Conservation (phyloP, 2,888 invertebrate genomes). For the Alloscopus bannaensis region DNA sequence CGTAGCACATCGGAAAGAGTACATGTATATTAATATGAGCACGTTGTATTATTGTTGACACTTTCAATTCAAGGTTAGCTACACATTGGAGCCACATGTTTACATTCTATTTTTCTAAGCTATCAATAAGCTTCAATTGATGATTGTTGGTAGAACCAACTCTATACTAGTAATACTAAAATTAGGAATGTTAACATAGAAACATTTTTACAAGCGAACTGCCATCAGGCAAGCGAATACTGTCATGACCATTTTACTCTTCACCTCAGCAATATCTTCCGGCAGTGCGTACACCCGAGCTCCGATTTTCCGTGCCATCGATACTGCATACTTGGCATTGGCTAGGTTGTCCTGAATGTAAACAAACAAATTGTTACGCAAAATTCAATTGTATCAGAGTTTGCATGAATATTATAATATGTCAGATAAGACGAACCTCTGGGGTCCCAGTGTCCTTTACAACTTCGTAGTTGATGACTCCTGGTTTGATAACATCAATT, state of each 20-base stretch:
- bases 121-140: too few relatives aligned
- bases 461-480: conserved; percentile 94
- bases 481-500: conserved; percentile 97
- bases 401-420: too few relatives aligned
- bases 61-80: too few relatives aligned
- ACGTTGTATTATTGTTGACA: conserved; percentile 23
- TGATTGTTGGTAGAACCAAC: too few relatives aligned
- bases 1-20: conserved; percentile 22
- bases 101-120: too few relatives aligned
- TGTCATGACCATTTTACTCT: conserved; percentile 99
- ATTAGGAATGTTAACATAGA: conserved; percentile 23
- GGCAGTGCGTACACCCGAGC: conserved; percentile 98
- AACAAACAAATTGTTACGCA: not conserved
- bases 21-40: conserved; percentile 9
- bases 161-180: too few relatives aligned
- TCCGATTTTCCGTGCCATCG: conserved; percentile 97
- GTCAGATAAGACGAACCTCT: conserved; percentile 77
- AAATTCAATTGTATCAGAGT: too few relatives aligned
- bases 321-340: conserved; percentile 99
- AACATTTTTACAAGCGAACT: conserved; percentile 50
- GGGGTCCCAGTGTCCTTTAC: conserved; percentile 86
- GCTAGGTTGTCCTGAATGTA: conserved; percentile 93
- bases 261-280: conserved; percentile 98
- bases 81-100: too few relatives aligned
- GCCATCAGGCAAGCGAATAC: conserved; percentile 99